Conservation (phyloP, 2,113 vertebrate genomes). For the Aleadryas rufinucha region DNA sequence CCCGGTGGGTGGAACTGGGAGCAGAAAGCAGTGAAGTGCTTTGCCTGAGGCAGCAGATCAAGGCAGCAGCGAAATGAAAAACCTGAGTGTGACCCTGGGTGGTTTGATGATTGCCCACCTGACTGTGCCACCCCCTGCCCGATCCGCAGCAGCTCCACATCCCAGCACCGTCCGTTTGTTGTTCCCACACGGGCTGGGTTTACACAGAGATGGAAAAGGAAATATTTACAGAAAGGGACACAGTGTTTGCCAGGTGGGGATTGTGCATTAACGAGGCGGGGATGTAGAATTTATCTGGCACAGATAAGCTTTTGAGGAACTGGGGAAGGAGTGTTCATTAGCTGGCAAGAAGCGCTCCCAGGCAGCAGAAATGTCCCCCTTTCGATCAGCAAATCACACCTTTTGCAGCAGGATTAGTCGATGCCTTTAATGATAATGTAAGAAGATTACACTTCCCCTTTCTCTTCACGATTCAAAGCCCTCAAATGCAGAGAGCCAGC, state of each 20-base stretch:
- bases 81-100: background rate
- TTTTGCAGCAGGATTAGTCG: slow-evolving; percentile 34
- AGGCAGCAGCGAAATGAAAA: background rate
- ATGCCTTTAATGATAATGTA: slow-evolving; percentile 51
- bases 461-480: background rate
- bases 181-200: background rate
- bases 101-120: background rate
- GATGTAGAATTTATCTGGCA: background rate
- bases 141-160: background rate
- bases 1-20: background rate
- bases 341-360: background rate
- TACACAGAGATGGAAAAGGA: background rate
- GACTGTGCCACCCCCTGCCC: background rate
- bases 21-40: background rate
- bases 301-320: background rate
- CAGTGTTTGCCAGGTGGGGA: background rate
- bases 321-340: background rate
- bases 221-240: background rate
- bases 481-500: background rate
- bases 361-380: background rate
- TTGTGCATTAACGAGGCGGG: background rate
- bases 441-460: slow-evolving; percentile 36
- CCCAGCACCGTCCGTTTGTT: background rate
- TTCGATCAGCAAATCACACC: background rate
- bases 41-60: background rate